Conservation (phyloP, 1,140 invertebrate genomes). For the Hyphantria cunea region DNA sequence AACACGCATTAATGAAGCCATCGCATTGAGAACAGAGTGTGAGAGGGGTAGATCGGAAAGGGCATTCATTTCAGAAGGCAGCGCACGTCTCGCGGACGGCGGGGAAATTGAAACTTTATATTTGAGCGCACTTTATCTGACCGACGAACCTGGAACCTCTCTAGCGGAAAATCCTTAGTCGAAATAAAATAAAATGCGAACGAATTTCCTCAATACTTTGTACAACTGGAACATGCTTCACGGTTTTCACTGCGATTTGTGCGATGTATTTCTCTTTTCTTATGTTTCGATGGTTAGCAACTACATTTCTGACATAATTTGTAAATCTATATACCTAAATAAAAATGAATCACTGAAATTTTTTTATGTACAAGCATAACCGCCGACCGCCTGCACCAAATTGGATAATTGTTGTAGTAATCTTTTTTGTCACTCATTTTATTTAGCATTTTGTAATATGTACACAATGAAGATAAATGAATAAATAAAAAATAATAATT, state of each 20-base stretch:
- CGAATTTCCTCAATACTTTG: conserved; percentile 51
- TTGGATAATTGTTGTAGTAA: no score
- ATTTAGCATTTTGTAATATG: no score
- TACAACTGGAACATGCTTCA: conserved; percentile 43
- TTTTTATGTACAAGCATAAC: no score
- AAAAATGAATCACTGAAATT: no score
- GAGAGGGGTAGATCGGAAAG: conserved; percentile 47
- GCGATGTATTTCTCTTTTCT: conserved; percentile 33
- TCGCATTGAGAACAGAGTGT: conserved; percentile 32
- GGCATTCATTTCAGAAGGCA: conserved; percentile 49
- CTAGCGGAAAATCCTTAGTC: conserved; percentile 56
- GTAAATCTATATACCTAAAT: no score
- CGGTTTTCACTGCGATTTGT: conserved; percentile 46
- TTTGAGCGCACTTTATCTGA: conserved; percentile 73
- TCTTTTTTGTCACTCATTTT: no score
- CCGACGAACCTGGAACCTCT: conserved; percentile 57
- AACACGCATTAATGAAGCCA: conserved; percentile 37
- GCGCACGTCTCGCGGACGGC: conserved; percentile 52
- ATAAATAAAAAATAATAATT: no score
- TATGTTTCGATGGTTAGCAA: conserved; percentile 9
- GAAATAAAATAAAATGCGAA: conserved; percentile 63
- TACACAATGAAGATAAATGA: no score
- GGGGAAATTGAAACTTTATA: conserved; percentile 77
- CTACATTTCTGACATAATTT: no score
- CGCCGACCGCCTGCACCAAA: no score